phyloP scores from a whole-genome alignment of 1,140 invertebrate species.

The Drosophila pandora region DNA sequence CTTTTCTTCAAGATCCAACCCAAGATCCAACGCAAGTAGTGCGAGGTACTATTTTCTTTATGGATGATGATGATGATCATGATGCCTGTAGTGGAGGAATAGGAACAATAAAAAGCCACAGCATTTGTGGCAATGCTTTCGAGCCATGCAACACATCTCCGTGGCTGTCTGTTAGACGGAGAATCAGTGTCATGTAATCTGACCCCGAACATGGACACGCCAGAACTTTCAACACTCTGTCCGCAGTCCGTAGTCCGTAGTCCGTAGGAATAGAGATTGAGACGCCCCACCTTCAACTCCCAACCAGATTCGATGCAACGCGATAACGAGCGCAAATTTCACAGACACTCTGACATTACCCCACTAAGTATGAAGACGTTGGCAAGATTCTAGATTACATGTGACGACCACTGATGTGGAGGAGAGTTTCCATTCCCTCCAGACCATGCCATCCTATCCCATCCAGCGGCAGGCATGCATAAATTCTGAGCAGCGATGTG shows the following conservation, averaged over 20 bases:
- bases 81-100: slow-evolving; percentile 29
- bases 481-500: slow-evolving; percentile 73
- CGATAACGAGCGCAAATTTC: slow-evolving; percentile 79
- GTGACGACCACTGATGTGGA: slow-evolving; percentile 49
- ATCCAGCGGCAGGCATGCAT: slow-evolving; percentile 65
- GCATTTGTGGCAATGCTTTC: slow-evolving; percentile 69
- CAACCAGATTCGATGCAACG: slow-evolving; percentile 50
- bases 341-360: slow-evolving; percentile 70
- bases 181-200: slow-evolving; percentile 82
- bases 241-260: slow-evolving; percentile 7
- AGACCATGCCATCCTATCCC: background rate
- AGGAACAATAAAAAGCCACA: slow-evolving; percentile 46
- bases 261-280: slow-evolving; percentile 11
- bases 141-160: slow-evolving; percentile 55
- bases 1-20: slow-evolving; percentile 3
- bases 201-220: slow-evolving; percentile 81
- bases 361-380: slow-evolving; percentile 78
- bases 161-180: slow-evolving; percentile 68
- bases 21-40: slow-evolving; percentile 15
- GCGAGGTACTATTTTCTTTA: slow-evolving; percentile 24
- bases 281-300: slow-evolving; percentile 26
- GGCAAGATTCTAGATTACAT: slow-evolving; percentile 78
- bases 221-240: slow-evolving; percentile 78
- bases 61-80: slow-evolving; percentile 39
- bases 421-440: slow-evolving; percentile 7